phyloP scores from a whole-genome alignment of 2,113 vertebrate genomes.

The Crocuta crocuta region DNA sequence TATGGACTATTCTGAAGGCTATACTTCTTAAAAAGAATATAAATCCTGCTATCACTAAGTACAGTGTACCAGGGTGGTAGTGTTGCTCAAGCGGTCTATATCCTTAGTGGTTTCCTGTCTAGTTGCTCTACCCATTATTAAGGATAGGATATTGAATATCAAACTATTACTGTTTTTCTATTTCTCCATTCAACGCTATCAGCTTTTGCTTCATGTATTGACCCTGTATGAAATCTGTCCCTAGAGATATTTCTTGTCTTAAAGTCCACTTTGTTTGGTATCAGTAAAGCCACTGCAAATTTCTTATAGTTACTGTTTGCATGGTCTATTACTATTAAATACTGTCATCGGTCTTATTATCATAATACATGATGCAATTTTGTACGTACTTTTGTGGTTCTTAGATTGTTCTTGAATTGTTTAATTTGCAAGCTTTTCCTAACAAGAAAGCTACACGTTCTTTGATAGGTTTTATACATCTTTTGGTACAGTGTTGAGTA shows the following conservation, averaged over 20 bases:
- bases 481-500: not conserved
- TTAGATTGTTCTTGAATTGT: not conserved
- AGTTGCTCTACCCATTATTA: not conserved
- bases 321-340: not conserved
- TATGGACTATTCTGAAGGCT: not conserved
- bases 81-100: not conserved
- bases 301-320: not conserved
- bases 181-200: not conserved
- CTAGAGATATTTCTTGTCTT: not conserved
- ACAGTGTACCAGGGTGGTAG: not conserved
- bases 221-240: not conserved
- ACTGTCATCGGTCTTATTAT: not conserved
- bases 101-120: not conserved
- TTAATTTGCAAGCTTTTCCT: not conserved
- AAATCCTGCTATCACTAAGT: not conserved
- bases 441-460: not conserved
- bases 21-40: conserved; percentile 11
- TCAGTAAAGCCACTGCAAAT: not conserved
- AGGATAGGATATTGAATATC: not conserved
- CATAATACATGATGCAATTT: not conserved
- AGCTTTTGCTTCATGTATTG: not conserved
- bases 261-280: not conserved
- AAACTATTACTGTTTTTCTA: not conserved
- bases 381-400: not conserved
- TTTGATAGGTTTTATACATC: not conserved